phyloP scores from a whole-genome alignment of 2,113 vertebrate species.

The Lamprotornis superbus region DNA sequence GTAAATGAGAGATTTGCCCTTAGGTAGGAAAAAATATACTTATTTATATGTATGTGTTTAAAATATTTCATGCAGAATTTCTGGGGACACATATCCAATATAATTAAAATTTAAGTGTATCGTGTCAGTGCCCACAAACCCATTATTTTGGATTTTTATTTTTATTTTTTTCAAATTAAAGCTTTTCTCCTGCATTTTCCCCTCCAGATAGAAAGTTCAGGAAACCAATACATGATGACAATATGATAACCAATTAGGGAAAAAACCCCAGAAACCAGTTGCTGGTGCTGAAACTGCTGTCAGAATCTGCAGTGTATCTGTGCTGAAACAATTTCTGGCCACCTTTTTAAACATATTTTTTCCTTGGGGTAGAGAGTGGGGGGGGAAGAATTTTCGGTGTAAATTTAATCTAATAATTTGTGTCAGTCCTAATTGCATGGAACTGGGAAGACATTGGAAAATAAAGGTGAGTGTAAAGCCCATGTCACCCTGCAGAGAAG shows the following conservation, averaged over 20 bases:
- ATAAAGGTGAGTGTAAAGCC: not conserved
- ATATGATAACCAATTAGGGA: not conserved
- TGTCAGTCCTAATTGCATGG: not conserved
- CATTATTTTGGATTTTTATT: not conserved
- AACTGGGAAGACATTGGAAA: not conserved
- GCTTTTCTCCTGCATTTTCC: not conserved
- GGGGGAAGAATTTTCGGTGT: not conserved
- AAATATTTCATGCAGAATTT: not conserved
- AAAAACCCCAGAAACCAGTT: not conserved
- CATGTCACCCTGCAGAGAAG: not conserved
- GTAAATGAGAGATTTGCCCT: slow-evolving; percentile 62
- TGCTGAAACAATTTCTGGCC: not conserved
- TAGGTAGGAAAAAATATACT: not conserved
- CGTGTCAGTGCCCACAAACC: not conserved
- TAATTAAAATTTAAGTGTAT: slow-evolving; percentile 42
- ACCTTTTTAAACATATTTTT: not conserved
- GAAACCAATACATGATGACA: not conserved
- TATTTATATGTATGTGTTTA: slow-evolving; percentile 5
- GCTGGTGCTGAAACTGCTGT: not conserved
- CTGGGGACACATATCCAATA: not conserved
- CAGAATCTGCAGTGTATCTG: not conserved
- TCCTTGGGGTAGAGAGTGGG: not conserved
- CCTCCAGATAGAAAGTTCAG: not conserved
- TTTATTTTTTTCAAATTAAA: not conserved
- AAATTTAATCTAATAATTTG: not conserved